Evolutionary conservation across 1,140 invertebrate species (phyloP), one percentile per base, ranked within the genome.

Genomic region (Scaptodrosophila lebanonensis): DNA sequence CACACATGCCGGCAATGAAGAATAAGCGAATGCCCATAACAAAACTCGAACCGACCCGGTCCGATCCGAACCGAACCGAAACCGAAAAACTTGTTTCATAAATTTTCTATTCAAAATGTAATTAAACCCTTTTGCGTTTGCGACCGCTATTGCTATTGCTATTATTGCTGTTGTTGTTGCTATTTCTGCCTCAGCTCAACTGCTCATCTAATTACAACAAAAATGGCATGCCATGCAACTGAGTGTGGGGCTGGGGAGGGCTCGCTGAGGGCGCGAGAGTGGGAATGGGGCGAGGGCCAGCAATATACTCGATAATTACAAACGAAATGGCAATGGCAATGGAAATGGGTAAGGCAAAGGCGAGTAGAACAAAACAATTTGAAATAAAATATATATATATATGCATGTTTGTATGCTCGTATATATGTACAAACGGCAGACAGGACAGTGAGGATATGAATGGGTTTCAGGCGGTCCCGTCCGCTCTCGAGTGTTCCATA

Each of bases 61-160:
- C 65, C 16, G 22, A 48, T 49, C 35, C 40, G 29, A 64, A 54
- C 42, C 9, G 59, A 71, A 54, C 53, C 48, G 45, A 64, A 65
- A 62, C 62, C 47, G 56, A 72, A 79, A 79, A 79, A 79, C 73
- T 79, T 79, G 73, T 79, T 79, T 79, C 75, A 79, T 79, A 79
- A 82, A 79, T 79, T 79, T 79, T 61, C 75, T 69, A 79, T 79
- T 79, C 75, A 79, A 79, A 79, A 79, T 82, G 75, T 79, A 79
- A 79, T 79, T 79, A 79, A 79, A 79, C 75, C 75, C 75, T 75
- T 75, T 68, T 57, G 54, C 56, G 8, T 25, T 3, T 25, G 3
- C 3, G 22, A 25, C 22, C 8, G 22, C 22, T 25, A 3, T 25
- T n/a, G n/a, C n/a, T n/a, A n/a, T n/a, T n/a, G n/a, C n/a, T n/a